These are phyloP conservation scores for Habrosyne pyritoides DNA, from an alignment of 2,888 invertebrate species.

Conservation along the genomic window DNA sequence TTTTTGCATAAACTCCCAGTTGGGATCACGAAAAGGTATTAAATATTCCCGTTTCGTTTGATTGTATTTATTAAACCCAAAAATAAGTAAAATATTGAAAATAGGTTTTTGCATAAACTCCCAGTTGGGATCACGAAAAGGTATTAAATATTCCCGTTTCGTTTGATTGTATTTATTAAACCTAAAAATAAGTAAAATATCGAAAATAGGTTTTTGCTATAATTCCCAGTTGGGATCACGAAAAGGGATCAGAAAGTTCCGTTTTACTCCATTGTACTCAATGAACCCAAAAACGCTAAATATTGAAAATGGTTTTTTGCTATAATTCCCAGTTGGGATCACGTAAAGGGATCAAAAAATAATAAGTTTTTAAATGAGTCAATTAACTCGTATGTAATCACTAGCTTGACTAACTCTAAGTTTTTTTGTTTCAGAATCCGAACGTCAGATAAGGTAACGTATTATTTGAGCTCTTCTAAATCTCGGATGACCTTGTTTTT, in stretches of 20 bases:
- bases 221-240: neutral
- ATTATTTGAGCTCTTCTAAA: constrained; percentile 24
- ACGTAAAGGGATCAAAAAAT: neutral
- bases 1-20: too few relatives aligned
- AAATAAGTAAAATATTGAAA: too few relatives aligned
- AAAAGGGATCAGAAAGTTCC: neutral
- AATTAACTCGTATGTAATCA: constrained; percentile 25
- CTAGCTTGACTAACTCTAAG: constrained; percentile 21
- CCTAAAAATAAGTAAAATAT: neutral
- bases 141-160: too few relatives aligned
- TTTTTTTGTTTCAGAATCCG: constrained; percentile 30
- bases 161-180: neutral
- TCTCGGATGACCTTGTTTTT: constrained; percentile 25
- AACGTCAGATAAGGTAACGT: constrained; percentile 24
- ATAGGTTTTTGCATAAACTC: too few relatives aligned
- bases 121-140: too few relatives aligned
- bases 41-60: too few relatives aligned
- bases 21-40: too few relatives aligned
- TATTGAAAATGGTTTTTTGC: neutral
- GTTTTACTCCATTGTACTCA: neutral
- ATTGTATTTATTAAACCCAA: too few relatives aligned
- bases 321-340: neutral
- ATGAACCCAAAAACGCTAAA: neutral
- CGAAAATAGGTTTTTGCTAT: neutral
- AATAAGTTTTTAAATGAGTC: neutral